Base-by-base conservation (phyloP, 2,797 vertebrate species). In the Bradypus variegatus region DNA sequence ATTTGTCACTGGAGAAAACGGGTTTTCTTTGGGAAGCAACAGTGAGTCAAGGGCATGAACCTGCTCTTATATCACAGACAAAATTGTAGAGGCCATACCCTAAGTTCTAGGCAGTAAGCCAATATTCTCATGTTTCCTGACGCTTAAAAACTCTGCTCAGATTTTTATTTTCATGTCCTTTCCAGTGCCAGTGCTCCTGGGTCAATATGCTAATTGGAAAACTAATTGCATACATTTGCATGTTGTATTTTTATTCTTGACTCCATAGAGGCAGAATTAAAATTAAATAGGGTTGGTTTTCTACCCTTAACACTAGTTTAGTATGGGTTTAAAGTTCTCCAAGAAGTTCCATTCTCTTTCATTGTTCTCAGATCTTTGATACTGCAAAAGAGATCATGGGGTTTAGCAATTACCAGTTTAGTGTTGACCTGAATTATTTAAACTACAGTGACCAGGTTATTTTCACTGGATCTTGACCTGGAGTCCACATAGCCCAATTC, bases 191-290 rank as follows among this genome's bases (percentile, higher is more conserved):
- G 4, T 93, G 60, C 73, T 94, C 77, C 70, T 72, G 80, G 92
- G 88, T 94, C 91, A 95, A 53, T 86, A 93, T 91, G 82, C 48
- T 95, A 91, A 95, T 94, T 88, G 50, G 53, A 89, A 94, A 91
- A 45, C n/a, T 86, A 53, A 48, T 92, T 94, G 82, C 73, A 86
- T 82, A 78, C 13, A 95, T 93, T 95, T 95, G 80, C 73, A 90
- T 92, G 78, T 27, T 78, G 25, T 92, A 38, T 65, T 58, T 6
- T 81, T 91, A 94, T 75, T 92, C 82, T 94, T 94, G 41, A 86
- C 48, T 94, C n/a, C 55, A 80, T 31, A 84, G 64, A 92, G 55
- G 16, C 33, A 92, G 58, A 91, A 88, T 88, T 92, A 90, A 91
- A 95, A 79, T 92, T 90, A 91, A 93, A 84, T 82, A 21, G 23